phyloP scores from a whole-genome alignment of 2,888 invertebrate genomes.

The Rhodophaea formosa region DNA sequence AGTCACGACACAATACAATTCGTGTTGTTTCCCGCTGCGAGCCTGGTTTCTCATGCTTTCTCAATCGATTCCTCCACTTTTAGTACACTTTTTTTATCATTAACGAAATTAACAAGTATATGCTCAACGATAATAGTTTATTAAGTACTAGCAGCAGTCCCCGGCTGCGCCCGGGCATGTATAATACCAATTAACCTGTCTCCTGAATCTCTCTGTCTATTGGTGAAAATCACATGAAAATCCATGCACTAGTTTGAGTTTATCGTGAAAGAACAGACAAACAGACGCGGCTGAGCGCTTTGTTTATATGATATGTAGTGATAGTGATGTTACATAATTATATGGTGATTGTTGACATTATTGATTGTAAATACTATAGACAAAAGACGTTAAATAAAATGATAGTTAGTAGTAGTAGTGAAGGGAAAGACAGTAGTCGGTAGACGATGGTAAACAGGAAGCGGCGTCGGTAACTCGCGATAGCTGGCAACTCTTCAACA shows the following conservation, averaged over 20 bases:
- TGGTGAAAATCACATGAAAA: too few relatives aligned
- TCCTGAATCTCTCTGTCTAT: too few relatives aligned
- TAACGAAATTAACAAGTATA: neutral
- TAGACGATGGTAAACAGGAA: constrained; percentile 73
- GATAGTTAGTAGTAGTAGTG: constrained; percentile 36
- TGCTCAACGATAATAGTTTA: neutral
- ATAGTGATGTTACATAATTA: too few relatives aligned
- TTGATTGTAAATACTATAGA: neutral
- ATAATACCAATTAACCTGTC: too few relatives aligned
- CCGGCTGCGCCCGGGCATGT: too few relatives aligned
- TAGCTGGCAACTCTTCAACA: constrained; percentile 72
- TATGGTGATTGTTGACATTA: too few relatives aligned
- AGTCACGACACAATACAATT: constrained; percentile 50
- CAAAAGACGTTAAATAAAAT: constrained; percentile 35
- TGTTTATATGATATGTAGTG: too few relatives aligned
- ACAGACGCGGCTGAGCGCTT: too few relatives aligned
- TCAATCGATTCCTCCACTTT: constrained; percentile 25
- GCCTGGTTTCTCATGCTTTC: constrained; percentile 33
- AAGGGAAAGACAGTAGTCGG: constrained; percentile 41
- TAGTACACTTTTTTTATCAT: constrained; percentile 16
- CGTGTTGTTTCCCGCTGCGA: constrained; percentile 52
- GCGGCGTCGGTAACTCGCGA: constrained; percentile 43
- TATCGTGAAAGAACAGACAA: too few relatives aligned
- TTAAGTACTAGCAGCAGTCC: too few relatives aligned
- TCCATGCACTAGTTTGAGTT: too few relatives aligned